phyloP scores from a whole-genome alignment of 2,888 invertebrate genomes.

The Merodon equestris region DNA sequence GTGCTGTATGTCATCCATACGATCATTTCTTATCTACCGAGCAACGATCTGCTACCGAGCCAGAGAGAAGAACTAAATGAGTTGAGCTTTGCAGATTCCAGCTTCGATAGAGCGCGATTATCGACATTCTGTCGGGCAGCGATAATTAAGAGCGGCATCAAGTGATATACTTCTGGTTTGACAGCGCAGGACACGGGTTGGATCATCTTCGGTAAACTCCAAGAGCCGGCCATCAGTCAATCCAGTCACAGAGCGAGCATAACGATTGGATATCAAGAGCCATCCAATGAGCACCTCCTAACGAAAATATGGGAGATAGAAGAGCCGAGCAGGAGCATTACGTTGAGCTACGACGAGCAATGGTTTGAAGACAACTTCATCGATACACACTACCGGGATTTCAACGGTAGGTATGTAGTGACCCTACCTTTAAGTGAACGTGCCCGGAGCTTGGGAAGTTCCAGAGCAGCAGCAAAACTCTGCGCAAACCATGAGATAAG shows the following conservation, averaged over 20 bases:
- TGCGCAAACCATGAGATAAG: slow-evolving; percentile 12
- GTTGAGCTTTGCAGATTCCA: neutral
- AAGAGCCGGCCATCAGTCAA: neutral
- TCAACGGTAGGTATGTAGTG: slow-evolving; percentile 18
- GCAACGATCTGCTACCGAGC: neutral
- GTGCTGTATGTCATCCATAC: neutral
- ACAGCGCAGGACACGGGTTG: slow-evolving; percentile 12
- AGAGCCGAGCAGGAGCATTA: neutral
- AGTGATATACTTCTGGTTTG: slow-evolving; percentile 4
- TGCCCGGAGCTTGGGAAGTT: neutral
- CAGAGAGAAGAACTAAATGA: neutral
- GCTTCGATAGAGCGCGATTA: slow-evolving; percentile 4
- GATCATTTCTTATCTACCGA: slow-evolving; percentile 2
- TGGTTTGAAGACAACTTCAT: slow-evolving; percentile 19
- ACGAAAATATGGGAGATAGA: slow-evolving; percentile 10
- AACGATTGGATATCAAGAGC: neutral
- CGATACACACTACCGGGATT: neutral
- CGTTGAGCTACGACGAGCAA: neutral
- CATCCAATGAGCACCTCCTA: neutral
- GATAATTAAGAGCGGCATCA: slow-evolving; percentile 5
- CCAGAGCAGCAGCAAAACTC: slow-evolving; percentile 7
- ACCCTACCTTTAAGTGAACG: slow-evolving; percentile 6
- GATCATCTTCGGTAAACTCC: slow-evolving; percentile 15
- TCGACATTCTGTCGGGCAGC: slow-evolving; percentile 5
- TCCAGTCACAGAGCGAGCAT: neutral